Evolutionary conservation across 2,113 vertebrate species (phyloP).

Genomic region (Sarotherodon lohbergeri): DNA sequence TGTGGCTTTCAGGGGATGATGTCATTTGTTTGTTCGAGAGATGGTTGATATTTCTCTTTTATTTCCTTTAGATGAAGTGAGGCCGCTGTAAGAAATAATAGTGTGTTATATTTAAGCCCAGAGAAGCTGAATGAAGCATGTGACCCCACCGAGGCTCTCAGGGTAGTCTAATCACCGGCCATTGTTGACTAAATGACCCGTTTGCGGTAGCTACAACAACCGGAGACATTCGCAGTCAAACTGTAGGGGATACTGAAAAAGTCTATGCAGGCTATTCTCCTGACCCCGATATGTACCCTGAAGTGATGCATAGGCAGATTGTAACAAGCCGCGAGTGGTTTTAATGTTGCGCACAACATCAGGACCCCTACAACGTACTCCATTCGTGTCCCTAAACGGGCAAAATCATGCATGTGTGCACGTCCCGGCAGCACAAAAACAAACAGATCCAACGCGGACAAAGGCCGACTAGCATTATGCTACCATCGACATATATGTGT

Average conservation of each 20-base stretch:
- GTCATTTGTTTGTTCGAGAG: slow-evolving; percentile 67
- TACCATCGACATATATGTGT: slow-evolving; percentile 33
- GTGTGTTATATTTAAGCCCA: slow-evolving; percentile 23
- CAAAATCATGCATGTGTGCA: not conserved
- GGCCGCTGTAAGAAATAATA: not conserved
- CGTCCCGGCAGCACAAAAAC: not conserved
- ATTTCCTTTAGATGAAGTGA: not conserved
- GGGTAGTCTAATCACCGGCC: slow-evolving; percentile 27
- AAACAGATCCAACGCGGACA: slow-evolving; percentile 35
- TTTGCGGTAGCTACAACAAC: not conserved
- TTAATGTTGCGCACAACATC: slow-evolving; percentile 42
- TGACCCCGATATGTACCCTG: slow-evolving; percentile 38
- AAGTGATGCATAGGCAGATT: slow-evolving; percentile 24
- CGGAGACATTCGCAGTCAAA: not conserved
- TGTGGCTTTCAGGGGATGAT: slow-evolving; percentile 62
- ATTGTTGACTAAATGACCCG: slow-evolving; percentile 66
- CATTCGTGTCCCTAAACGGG: not conserved
- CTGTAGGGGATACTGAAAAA: not conserved
- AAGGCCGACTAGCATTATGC: slow-evolving; percentile 64
- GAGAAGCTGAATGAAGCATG: slow-evolving; percentile 44
- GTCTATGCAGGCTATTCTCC: slow-evolving; percentile 5
- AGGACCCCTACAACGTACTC: not conserved
- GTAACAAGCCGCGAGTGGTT: not conserved
- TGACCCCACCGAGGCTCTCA: slow-evolving; percentile 48
- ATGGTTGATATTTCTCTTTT: not conserved